Percentiles rank a stretch among this genome's conserved stretches.
Evolutionary conservation across 2,797 vertebrate genomes (phyloP).

Genomic region (Meda fulgida): DNA sequence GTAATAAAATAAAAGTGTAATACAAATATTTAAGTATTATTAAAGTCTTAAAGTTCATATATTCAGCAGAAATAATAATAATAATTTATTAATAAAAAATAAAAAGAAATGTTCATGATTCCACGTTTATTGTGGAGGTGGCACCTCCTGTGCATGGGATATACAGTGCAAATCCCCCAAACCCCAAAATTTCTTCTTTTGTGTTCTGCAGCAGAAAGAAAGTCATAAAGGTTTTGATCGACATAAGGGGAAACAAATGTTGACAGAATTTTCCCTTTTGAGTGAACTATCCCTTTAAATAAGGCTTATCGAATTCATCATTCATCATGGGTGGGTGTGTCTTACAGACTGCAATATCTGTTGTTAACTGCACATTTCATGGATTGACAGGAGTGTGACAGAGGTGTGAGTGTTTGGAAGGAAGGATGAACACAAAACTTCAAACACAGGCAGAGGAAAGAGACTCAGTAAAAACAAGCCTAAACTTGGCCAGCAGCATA

Average conservation of each 20-base stretch:
- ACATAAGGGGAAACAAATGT: not conserved
- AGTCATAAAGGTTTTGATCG: not conserved
- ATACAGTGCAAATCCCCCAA: not conserved
- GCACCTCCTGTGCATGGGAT: not conserved
- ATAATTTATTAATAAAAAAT: not conserved
- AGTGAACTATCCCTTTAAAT: not conserved
- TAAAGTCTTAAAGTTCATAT: not conserved
- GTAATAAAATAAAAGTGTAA: not conserved
- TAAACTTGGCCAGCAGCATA: constrained; percentile 65
- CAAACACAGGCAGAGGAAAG: constrained; percentile 72
- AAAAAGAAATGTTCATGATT: not conserved
- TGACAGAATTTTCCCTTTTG: not conserved
- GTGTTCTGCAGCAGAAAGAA: not conserved
- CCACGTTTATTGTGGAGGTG: not conserved
- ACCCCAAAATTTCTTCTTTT: not conserved
- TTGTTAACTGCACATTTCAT: constrained; percentile 74
- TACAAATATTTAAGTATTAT: not conserved
- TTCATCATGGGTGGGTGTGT: constrained; percentile 55
- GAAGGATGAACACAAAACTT: constrained; percentile 72
- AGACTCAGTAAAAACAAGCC: constrained; percentile 71
- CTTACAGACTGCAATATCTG: constrained; percentile 54
- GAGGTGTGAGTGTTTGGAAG: constrained; percentile 60
- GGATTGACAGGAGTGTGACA: constrained; percentile 61
- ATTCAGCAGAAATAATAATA: too few species aligned
- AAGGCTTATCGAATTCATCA: not conserved